A percentile compares a stretch with the other conserved stretches of the same genome.
phyloP scores from a whole-genome alignment of 2,888 invertebrate species.

The Fissipunctia ypsillon region DNA sequence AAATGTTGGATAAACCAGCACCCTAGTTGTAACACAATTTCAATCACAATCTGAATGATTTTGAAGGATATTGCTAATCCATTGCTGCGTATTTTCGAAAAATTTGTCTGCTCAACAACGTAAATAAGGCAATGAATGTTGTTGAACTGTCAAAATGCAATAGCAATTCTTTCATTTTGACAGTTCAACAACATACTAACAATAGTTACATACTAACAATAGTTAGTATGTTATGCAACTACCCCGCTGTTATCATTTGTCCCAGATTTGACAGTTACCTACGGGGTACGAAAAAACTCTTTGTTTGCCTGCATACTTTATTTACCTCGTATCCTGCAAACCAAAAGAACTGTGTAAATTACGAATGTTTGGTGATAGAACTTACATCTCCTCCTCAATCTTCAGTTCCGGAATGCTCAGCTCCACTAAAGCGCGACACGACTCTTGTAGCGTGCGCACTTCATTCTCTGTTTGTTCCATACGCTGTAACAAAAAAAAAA shows the following conservation, averaged over 20 bases:
- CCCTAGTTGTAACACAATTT: no score
- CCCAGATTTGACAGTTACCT: neutral
- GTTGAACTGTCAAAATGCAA: no score
- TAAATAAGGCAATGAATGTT: no score
- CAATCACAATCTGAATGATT: no score
- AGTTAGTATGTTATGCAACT: no score
- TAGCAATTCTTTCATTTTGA: no score
- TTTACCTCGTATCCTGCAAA: neutral
- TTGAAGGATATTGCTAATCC: no score
- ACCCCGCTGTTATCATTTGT: neutral
- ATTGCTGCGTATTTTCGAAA: no score
- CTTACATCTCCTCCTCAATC: conserved; percentile 85
- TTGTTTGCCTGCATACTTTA: neutral
- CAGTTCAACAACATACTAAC: no score
- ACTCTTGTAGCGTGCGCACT: conserved; percentile 92
- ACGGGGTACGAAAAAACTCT: neutral
- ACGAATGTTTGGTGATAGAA: conserved; percentile 33
- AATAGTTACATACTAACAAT: no score
- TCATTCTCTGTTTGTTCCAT: conserved; percentile 94
- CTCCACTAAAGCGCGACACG: conserved; percentile 91
- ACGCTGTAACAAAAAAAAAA: conserved; percentile 82
- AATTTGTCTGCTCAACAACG: no score
- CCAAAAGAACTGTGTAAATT: neutral
- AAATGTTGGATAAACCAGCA: neutral
- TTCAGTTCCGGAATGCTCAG: conserved; percentile 86